Evolutionary conservation across 2,888 invertebrate genomes (phyloP), one percentile per base, ranked within the genome.

Genomic region (Epirrhoe alternata): DNA sequence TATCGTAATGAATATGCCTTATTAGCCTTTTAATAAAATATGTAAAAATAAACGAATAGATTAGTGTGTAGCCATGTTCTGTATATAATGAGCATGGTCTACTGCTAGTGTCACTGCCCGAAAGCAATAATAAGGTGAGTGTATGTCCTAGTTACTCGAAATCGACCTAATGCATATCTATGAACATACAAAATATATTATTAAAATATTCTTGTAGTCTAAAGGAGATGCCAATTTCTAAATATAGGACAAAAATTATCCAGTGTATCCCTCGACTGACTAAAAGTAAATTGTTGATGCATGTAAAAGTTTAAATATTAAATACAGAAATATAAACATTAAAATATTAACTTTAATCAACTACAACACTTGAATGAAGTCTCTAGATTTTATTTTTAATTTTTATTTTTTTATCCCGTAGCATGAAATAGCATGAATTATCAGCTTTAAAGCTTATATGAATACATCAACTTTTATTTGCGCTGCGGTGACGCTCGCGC

Each of bases 81-180:
- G 42, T 57, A 16, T 53, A 5, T 67, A 31, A 24, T 30, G 47
- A 17, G 14, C 16, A 53, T 53, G 45, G 60, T 56, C 33, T 56
- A 55, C 56, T 49, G 38, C 47, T 60, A 49, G 59, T 66, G 60
- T 63, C 64, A 61, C 60, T 60, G 61, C 62, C 59, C 38, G 16
- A 61, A 58, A 68, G 73, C 71, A 71, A 71, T 73, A 68, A 65
- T 59, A 61, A 16, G 30, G 7, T 69, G 61, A 61, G 42, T 66
- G 35, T 61, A 65, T 51, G 61, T 54, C 42, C 67, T 71, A 71
- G 65, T 68, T 63, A 45, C 54, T 66, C 59, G 54, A 61, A 68
- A 71, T 70, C 65, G 59, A 73, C 69, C 38, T 70, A n/a, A 64
- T 67, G 72, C 72, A 74, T 74, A 72, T 72, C 72, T 71, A 65